phyloP scores from a whole-genome alignment of 2,888 invertebrate species.

The Teinopalpus imperialis region DNA sequence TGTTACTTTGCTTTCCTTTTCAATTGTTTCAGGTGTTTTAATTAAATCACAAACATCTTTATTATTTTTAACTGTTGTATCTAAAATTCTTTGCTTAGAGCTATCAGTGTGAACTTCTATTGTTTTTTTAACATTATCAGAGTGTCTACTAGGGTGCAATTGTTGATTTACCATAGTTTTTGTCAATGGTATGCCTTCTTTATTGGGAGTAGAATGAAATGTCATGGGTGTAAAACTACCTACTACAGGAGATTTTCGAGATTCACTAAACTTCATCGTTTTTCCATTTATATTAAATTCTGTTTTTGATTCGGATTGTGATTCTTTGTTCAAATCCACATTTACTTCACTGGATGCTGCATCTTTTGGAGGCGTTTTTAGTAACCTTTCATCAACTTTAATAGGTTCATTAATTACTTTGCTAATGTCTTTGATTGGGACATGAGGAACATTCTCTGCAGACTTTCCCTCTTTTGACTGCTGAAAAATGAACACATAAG shows the following conservation, averaged over 20 bases:
- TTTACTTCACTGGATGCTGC: conserved; percentile 39
- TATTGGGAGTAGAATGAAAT: conserved; percentile 72
- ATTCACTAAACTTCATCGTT: conserved; percentile 66
- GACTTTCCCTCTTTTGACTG: conserved; percentile 52
- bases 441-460: conserved; percentile 49
- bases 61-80: conserved; percentile 34
- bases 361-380: conserved; percentile 42
- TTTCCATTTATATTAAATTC: conserved; percentile 64
- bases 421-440: conserved; percentile 56
- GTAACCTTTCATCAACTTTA: conserved; percentile 49
- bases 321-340: conserved; percentile 43
- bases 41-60: conserved; percentile 30
- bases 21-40: background rate
- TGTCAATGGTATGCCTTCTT: conserved; percentile 70
- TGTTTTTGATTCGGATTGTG: conserved; percentile 45
- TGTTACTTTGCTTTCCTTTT: conserved; percentile 5
- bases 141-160: conserved; percentile 66
- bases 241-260: conserved; percentile 67
- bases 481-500: conserved; percentile 45
- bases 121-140: conserved; percentile 70
- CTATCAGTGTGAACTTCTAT: conserved; percentile 72
- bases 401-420: conserved; percentile 51
- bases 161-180: conserved; percentile 75
- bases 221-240: conserved; percentile 68
- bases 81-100: conserved; percentile 48